These are phyloP conservation scores for Oscheius sp. DNA, from an alignment of 2,888 invertebrate genomes.

Conservation along the genomic window DNA sequence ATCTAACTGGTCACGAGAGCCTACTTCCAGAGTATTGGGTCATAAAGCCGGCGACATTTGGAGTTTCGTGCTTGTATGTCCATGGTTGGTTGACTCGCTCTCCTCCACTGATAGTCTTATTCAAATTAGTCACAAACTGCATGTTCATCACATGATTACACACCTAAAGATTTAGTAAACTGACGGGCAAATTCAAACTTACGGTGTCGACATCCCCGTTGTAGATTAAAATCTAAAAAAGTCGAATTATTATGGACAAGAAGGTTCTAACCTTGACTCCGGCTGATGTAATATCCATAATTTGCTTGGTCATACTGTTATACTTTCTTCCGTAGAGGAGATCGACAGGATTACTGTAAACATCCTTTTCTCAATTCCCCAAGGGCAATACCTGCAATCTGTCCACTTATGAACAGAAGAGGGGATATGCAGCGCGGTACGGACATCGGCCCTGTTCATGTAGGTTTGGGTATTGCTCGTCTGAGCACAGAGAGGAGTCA, in stretches of 20 bases:
- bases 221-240: conserved; percentile 73
- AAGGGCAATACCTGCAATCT: conserved; percentile 49
- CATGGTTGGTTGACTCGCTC: conserved; percentile 51
- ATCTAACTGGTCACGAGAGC: neutral
- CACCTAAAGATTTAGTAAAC: neutral
- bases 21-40: conserved; percentile 46
- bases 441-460: conserved; percentile 57
- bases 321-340: conserved; percentile 61
- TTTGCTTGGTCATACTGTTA: conserved; percentile 53
- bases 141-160: conserved; percentile 75
- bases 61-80: conserved; percentile 42
- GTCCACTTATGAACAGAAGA: conserved; percentile 50
- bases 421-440: conserved; percentile 59
- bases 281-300: conserved; percentile 47
- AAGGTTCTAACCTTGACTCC: conserved; percentile 45
- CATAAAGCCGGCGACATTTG: conserved; percentile 50
- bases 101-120: conserved; percentile 43
- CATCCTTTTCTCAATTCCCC: neutral
- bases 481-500: conserved; percentile 57
- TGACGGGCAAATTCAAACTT: conserved; percentile 63
- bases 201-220: conserved; percentile 77
- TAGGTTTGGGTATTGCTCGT: conserved; percentile 50
- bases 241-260: neutral
- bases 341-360: conserved; percentile 43
- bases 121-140: conserved; percentile 63